A percentile compares a stretch with the other conserved stretches of the same genome.
Conservation (phyloP, 2,113 vertebrate genomes). For the Stercorarius parasiticus region DNA sequence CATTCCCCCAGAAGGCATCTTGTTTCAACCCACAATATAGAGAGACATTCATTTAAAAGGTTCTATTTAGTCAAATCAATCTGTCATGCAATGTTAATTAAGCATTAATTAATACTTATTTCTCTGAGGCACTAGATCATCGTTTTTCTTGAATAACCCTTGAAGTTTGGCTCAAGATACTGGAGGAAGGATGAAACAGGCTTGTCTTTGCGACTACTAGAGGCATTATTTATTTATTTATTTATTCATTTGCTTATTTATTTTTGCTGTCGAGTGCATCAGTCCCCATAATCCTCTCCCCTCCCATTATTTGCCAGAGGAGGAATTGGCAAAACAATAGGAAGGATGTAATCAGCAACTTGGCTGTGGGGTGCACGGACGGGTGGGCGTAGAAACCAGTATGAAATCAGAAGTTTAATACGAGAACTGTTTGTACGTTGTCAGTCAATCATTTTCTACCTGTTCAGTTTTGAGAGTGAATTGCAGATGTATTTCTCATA, state of each 20-base stretch:
- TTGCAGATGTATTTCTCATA: not conserved
- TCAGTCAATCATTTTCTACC: not conserved
- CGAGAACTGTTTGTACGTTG: not conserved
- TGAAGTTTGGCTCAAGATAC: not conserved
- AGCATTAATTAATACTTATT: conserved; percentile 20
- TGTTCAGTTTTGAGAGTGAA: not conserved
- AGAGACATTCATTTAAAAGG: not conserved
- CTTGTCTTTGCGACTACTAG: not conserved
- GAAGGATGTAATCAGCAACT: not conserved
- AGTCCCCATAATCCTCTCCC: not conserved
- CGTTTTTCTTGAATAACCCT: not conserved
- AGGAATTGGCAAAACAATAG: conserved; percentile 20
- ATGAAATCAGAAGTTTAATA: not conserved
- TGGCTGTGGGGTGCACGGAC: not conserved
- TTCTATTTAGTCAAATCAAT: conserved; percentile 4
- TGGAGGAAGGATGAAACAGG: not conserved
- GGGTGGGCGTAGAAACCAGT: not conserved
- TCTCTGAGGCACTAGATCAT: not conserved
- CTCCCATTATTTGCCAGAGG: not conserved
- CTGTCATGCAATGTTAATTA: conserved; percentile 42
- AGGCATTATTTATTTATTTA: not conserved
- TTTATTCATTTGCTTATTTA: not conserved
- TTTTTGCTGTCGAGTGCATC: not conserved
- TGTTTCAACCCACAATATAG: not conserved
- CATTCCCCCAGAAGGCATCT: not conserved